Base-by-base conservation (phyloP, 2,113 vertebrate species). In the Grantiella picta region DNA sequence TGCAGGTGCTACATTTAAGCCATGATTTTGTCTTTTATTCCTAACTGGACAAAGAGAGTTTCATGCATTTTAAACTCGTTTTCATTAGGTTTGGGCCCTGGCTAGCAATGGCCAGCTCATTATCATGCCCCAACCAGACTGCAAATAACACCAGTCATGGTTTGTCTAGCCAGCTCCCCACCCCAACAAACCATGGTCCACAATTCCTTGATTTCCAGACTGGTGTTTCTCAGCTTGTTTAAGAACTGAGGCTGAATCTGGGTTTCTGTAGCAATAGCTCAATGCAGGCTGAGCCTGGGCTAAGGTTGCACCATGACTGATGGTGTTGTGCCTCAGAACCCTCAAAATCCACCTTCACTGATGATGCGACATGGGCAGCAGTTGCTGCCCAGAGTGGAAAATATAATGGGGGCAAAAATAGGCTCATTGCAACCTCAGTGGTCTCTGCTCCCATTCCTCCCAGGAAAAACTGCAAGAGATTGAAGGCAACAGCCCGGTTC, bases 111-210 rank as follows among this genome's bases (percentile, higher is more conserved):
- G 35, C 5, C 22, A 36, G 12, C n/a, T 69, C 10, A 15, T 25
- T 83, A 20, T 22, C 49, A 5, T 12, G 49, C 21, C 21, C 40
- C 2, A 12, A 7, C 2, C 42, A 69, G 64, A 13, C 28, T 69
- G 54, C 29, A 68, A 3, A 24, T 38, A 40, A 44, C 53, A 56
- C 5, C 31, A 66, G 13, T 36, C n/a, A 35, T 0, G 0, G 18
- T 0, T 0, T 57, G 5, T 31, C 42, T 61, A 1, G 14, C 33
- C 64, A 63, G 31, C 9, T 64, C 23, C 25, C 27, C 52, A 31
- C 0, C 42, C 28, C 68, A 91, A 5, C 20, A 80, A 53, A 27
- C 12, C 9, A 13, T 2, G 8, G 27, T 36, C 15, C 15, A 63
- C 25, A 50, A 16, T 0, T 71, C 38, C 27, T 4, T 59, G 38